These are phyloP conservation scores for Pogonognathellus flavescens DNA, from an alignment of 1,140 invertebrate species.

Conservation along the genomic window DNA sequence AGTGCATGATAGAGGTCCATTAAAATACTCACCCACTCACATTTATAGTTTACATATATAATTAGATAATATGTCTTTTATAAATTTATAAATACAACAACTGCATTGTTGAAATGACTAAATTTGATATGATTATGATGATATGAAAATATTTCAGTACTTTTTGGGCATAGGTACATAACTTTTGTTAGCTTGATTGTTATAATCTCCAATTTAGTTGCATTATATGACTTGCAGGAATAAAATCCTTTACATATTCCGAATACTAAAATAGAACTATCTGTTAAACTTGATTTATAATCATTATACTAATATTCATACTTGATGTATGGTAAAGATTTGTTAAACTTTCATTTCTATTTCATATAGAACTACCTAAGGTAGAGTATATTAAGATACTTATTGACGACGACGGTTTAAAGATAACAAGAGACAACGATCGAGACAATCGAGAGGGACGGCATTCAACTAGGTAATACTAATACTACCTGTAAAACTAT, in stretches of 20 bases:
- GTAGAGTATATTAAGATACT: no score
- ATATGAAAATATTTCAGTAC: constrained; percentile 43
- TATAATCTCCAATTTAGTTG: not conserved
- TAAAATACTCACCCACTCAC: not conserved
- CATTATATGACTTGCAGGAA: not conserved
- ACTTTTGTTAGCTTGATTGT: not conserved
- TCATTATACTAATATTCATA: no score
- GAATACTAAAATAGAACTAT: no score
- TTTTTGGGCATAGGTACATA: not conserved
- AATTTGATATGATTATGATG: constrained; percentile 4
- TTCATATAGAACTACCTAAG: no score
- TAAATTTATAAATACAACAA: not conserved
- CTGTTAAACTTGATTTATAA: no score
- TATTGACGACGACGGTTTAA: no score
- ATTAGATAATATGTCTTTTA: no score
- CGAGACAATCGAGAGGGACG: constrained; percentile 20
- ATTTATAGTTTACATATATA: not conserved
- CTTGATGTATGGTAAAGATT: no score
- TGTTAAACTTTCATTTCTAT: no score
- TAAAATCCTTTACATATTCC: not conserved
- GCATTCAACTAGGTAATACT: constrained; percentile 5
- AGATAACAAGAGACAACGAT: not conserved
- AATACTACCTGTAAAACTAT: constrained; percentile 14
- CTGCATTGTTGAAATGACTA: constrained; percentile 41
- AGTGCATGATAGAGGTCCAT: no score